Base-by-base conservation (phyloP, 2,113 vertebrate genomes). In the Okapia johnstoni region DNA sequence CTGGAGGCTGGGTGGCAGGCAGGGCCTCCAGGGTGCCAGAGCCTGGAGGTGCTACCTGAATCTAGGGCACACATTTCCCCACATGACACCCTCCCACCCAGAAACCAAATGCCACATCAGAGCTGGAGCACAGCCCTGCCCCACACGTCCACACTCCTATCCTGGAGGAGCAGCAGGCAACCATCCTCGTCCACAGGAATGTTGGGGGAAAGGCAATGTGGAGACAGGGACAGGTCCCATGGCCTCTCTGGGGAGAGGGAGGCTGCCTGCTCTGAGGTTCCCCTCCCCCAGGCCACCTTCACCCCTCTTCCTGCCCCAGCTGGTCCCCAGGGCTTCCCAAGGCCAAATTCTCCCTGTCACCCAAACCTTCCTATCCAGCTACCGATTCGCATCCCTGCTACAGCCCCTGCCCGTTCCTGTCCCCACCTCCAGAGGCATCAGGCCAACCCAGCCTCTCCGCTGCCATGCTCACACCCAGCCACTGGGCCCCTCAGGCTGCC, bases 311-410 rank as follows among this genome's bases (percentile, higher is more conserved):
- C 66, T 58, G 70, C 21, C 50, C 36, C 33, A 93, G 14, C 9
- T 46, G 21, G 50, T 63, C 40, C 55, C 88, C 19, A 80, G 54
- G 48, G 46, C 50, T 85, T 95, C 66, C 73, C 50, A 85, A 93
- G 58, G 87, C 46, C 95, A 90, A 90, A 81, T 88, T 92, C 87
- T 73, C 73, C 48, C 90, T 90, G 40, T 11, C 85, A n/a, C 77
- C 48, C 87, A 93, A 94, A 94, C 33, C 16, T 95, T 96, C 91
- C 90, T 91, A 40, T 48, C 76, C 19, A 88, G 54, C 17, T 85
- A 7, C 89, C n/a, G 9, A 40, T 87, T 86, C 52, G 8, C 0
- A 2, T 54, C 61, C 28, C 77, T 76, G n/a, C 61, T 55, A n/a
- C 40, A 10, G 54, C 46, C 40, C 48, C 36, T 54, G 10, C 48